Percentiles rank a stretch among this genome's conserved stretches.
These are phyloP conservation scores for Carterocephalus palaemon DNA, from an alignment of 2,888 invertebrate genomes.

Conservation along the genomic window DNA sequence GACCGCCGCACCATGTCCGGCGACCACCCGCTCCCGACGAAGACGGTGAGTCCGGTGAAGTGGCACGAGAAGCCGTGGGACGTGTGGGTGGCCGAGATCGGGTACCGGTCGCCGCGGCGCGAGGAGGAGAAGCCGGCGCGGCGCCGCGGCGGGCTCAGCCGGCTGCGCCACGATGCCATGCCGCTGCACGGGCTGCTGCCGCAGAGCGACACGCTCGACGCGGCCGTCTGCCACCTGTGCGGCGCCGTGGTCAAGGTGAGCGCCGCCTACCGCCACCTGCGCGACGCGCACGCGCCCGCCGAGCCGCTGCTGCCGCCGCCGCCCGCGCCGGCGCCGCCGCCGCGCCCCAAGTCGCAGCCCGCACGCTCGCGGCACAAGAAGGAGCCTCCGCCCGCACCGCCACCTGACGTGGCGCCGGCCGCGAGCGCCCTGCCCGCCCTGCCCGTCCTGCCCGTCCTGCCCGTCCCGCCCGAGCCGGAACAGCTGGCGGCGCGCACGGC, in stretches of 20 bases:
- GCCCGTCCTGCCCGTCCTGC: slow-evolving; percentile 54
- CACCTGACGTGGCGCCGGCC: slow-evolving; percentile 53
- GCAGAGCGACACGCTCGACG: slow-evolving; percentile 85
- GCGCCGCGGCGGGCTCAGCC: slow-evolving; percentile 72
- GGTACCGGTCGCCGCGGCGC: slow-evolving; percentile 66
- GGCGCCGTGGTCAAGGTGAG: slow-evolving; percentile 87
- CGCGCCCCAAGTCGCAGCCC: slow-evolving; percentile 27
- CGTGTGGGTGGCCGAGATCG: slow-evolving; percentile 72
- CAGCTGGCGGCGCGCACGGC: too few species aligned
- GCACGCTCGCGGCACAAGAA: slow-evolving; percentile 48
- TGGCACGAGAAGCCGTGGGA: slow-evolving; percentile 77
- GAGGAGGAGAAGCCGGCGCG: slow-evolving; percentile 58
- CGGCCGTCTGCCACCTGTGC: slow-evolving; percentile 88
- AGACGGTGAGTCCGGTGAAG: slow-evolving; percentile 69
- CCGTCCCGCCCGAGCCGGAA: slow-evolving; percentile 56
- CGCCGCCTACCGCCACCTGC: slow-evolving; percentile 86
- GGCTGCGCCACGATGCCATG: slow-evolving; percentile 81
- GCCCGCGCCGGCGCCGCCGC: slow-evolving; percentile 49
- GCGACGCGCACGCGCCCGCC: slow-evolving; percentile 71
- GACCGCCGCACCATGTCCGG: slow-evolving; percentile 67
- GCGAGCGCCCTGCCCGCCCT: slow-evolving; percentile 52
- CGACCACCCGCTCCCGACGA: slow-evolving; percentile 61
- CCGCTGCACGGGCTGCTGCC: slow-evolving; percentile 88
- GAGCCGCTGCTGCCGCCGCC: slow-evolving; percentile 71
- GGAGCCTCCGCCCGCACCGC: slow-evolving; percentile 59